Percentiles rank a stretch among this genome's conserved stretches.
phyloP scores from a whole-genome alignment of 2,888 invertebrate genomes.

The Tanytarsus gracilentus region DNA sequence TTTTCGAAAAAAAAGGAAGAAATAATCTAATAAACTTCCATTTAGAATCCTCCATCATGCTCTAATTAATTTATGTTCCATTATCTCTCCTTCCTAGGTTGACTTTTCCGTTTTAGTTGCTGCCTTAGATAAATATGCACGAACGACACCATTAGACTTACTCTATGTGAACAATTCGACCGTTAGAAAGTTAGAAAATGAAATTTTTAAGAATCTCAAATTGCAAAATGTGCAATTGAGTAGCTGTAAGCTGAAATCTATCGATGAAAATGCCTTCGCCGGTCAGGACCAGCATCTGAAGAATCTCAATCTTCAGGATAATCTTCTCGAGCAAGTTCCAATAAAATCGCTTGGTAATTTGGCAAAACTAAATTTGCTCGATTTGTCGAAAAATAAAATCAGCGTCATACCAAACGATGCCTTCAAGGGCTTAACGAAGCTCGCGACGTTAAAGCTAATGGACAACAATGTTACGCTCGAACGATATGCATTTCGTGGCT shows the following conservation, averaged over 20 bases:
- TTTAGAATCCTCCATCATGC: slow-evolving; percentile 12
- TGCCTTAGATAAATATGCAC: slow-evolving; percentile 61
- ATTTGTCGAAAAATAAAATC: slow-evolving; percentile 75
- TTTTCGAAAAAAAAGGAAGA: too few species aligned
- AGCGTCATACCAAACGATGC: slow-evolving; percentile 62
- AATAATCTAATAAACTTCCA: too few species aligned
- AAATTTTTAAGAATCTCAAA: slow-evolving; percentile 58
- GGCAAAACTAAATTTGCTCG: slow-evolving; percentile 64
- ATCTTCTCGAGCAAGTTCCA: slow-evolving; percentile 70
- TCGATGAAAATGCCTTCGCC: slow-evolving; percentile 65
- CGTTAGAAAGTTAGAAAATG: slow-evolving; percentile 56
- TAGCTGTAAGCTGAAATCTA: slow-evolving; percentile 63
- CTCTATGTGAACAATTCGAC: slow-evolving; percentile 84
- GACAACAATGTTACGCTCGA: slow-evolving; percentile 77
- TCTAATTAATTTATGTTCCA: neutral
- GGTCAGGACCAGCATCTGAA: slow-evolving; percentile 73
- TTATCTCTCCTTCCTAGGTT: slow-evolving; percentile 45
- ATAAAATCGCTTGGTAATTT: slow-evolving; percentile 59
- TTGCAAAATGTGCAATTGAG: slow-evolving; percentile 79
- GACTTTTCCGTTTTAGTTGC: slow-evolving; percentile 65
- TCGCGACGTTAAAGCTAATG: slow-evolving; percentile 74
- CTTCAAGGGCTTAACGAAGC: slow-evolving; percentile 60
- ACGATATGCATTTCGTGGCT: slow-evolving; percentile 61
- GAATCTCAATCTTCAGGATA: slow-evolving; percentile 78
- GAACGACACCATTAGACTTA: slow-evolving; percentile 63